Evolutionary conservation across 1,140 invertebrate genomes (phyloP).

Genomic region (Bombus picipes): DNA sequence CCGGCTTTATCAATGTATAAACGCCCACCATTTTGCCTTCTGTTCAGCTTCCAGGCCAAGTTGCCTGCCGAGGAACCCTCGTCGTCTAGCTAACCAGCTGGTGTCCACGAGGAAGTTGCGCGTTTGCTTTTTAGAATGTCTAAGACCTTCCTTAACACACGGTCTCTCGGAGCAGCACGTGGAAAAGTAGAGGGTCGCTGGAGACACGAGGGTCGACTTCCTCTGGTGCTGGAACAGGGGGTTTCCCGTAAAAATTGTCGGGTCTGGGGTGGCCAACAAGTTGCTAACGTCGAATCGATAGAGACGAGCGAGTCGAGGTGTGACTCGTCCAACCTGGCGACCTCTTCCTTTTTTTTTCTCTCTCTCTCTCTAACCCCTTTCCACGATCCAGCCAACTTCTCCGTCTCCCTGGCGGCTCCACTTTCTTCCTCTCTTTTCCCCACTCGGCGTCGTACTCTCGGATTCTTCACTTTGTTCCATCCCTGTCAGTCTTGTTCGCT

Average conservation of each 20-base stretch:
- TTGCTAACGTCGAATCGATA: constrained; percentile 81
- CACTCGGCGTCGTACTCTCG: too few relatives aligned
- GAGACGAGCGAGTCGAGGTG: constrained; percentile 73
- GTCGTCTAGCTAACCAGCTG: too few relatives aligned
- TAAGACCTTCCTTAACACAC: not conserved
- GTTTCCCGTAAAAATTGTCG: constrained; percentile 35
- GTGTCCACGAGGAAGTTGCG: not conserved
- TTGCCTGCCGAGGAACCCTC: not conserved
- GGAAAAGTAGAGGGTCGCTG: constrained; percentile 10
- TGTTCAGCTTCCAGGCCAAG: not conserved
- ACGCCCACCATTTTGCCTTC: not conserved
- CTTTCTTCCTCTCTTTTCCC: not conserved
- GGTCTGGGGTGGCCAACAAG: constrained; percentile 76
- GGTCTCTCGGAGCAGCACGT: not conserved
- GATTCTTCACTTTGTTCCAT: not conserved
- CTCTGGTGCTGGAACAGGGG: not conserved
- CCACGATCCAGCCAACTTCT: constrained; percentile 9
- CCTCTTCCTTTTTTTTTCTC: constrained; percentile 12
- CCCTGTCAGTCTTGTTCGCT: not conserved
- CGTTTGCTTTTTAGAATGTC: not conserved
- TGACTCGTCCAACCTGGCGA: constrained; percentile 53
- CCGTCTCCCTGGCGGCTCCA: not conserved
- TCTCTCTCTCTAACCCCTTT: constrained; percentile 11
- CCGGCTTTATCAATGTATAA: not conserved
- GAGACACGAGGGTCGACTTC: not conserved